Percentiles rank a stretch among this genome's conserved stretches.
phyloP scores from a whole-genome alignment of 2,888 invertebrate species.

The Drosophila quasianomalipes region DNA sequence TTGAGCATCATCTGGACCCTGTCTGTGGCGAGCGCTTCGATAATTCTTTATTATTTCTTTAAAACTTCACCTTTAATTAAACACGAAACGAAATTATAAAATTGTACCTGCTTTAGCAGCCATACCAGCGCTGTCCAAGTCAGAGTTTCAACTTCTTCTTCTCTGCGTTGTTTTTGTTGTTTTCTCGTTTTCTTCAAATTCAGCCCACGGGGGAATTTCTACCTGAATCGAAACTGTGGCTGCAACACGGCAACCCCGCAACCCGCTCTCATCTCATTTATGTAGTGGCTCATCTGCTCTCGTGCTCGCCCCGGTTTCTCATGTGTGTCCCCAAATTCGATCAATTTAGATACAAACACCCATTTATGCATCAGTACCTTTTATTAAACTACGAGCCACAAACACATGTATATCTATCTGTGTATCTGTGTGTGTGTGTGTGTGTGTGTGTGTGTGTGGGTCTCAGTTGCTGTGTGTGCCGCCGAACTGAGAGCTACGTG shows the following conservation, averaged over 20 bases:
- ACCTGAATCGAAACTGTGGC: constrained; percentile 53
- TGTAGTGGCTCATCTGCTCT: constrained; percentile 53
- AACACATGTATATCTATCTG: neutral
- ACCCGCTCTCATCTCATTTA: neutral
- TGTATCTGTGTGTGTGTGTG: constrained; percentile 1
- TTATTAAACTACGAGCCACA: constrained; percentile 71
- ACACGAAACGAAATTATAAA: constrained; percentile 82
- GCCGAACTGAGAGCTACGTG: constrained; percentile 60
- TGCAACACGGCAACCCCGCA: constrained; percentile 26
- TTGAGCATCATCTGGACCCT: constrained; percentile 62
- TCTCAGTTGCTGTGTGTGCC: constrained; percentile 43
- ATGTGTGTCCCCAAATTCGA: constrained; percentile 81
- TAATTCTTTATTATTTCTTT: constrained; percentile 82
- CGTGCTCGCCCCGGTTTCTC: constrained; percentile 47
- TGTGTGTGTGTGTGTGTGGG: constrained; percentile 51
- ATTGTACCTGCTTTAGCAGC: constrained; percentile 78
- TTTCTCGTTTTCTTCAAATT: constrained; percentile 37
- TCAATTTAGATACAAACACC: constrained; percentile 82
- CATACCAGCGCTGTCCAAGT: constrained; percentile 37
- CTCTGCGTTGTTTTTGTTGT: constrained; percentile 30
- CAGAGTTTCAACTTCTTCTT: constrained; percentile 36
- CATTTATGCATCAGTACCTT: constrained; percentile 82
- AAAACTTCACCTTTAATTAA: constrained; percentile 82
- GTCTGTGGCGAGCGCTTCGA: constrained; percentile 62
- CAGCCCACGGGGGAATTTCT: constrained; percentile 70